A percentile compares a stretch with the other conserved stretches of the same genome.
Conservation (phyloP, 2,888 invertebrate genomes). For the Lasioglossum pauxillum region DNA sequence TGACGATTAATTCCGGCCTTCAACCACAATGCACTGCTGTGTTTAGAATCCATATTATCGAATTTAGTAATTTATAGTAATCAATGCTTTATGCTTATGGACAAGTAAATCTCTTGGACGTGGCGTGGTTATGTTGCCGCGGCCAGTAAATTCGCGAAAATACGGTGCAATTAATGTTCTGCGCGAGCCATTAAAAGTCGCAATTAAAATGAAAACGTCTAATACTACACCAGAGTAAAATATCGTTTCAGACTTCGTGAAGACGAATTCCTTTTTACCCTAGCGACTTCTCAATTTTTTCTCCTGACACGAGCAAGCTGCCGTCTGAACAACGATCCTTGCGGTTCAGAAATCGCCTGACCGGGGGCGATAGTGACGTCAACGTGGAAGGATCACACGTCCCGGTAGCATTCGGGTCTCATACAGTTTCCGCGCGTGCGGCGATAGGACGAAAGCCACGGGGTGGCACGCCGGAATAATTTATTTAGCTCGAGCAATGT, state of each 20-base stretch:
- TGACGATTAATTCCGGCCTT: background rate
- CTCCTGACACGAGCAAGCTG: background rate
- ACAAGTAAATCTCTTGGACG: background rate
- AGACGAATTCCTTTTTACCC: too few species aligned
- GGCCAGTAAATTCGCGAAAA: background rate
- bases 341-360: background rate
- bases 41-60: conserved; percentile 14
- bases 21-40: background rate
- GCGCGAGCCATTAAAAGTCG: background rate
- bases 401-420: conserved; percentile 8
- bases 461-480: conserved; percentile 72
- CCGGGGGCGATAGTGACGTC: background rate
- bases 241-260: too few species aligned
- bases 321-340: background rate
- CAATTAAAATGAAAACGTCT: background rate
- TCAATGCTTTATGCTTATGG: conserved; percentile 3
- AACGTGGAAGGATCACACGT: conserved; percentile 18
- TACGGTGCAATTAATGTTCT: background rate
- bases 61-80: conserved; percentile 18
- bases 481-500: conserved; percentile 79
- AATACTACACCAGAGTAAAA: background rate
- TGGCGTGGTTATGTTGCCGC: background rate
- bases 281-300: background rate
- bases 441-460: conserved; percentile 55
- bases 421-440: conserved; percentile 29